Percentiles rank a stretch among this genome's conserved stretches.
Evolutionary conservation across 2,113 vertebrate species (phyloP).

Genomic region (Benitochromis conjunctus): DNA sequence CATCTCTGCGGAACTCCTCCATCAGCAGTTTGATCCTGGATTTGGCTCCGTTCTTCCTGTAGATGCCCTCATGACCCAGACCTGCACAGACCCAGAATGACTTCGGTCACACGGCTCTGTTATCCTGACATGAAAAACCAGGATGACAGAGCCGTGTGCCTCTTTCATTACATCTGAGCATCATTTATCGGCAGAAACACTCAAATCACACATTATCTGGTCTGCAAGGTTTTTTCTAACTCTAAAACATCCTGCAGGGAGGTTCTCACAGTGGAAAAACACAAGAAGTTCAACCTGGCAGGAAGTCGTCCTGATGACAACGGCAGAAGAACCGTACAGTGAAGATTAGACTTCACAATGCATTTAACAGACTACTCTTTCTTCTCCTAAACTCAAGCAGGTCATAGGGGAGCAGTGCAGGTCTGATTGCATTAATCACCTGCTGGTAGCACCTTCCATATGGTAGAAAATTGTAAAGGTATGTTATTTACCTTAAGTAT

Average conservation of each 20-base stretch:
- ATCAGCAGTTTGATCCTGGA: slow-evolving; percentile 92
- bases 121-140: neutral
- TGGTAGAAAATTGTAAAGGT: neutral
- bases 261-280: neutral
- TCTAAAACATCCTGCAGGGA: neutral
- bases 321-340: neutral
- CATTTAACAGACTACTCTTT: neutral
- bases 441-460: neutral
- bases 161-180: neutral
- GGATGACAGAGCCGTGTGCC: neutral
- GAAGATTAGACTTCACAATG: neutral
- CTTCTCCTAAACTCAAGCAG: neutral
- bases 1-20: slow-evolving; percentile 93
- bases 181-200: neutral
- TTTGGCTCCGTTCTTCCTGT: slow-evolving; percentile 93
- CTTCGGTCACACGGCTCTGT: neutral
- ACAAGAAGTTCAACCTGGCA: neutral
- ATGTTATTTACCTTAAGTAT: neutral
- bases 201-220: neutral
- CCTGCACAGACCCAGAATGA: slow-evolving; percentile 63
- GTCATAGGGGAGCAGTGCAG: neutral
- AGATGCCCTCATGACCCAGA: slow-evolving; percentile 91
- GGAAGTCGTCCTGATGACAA: neutral
- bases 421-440: neutral
- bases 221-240: neutral